Evolutionary conservation across 1,140 invertebrate genomes (phyloP).

Genomic region (Tachypleus tridentatus): DNA sequence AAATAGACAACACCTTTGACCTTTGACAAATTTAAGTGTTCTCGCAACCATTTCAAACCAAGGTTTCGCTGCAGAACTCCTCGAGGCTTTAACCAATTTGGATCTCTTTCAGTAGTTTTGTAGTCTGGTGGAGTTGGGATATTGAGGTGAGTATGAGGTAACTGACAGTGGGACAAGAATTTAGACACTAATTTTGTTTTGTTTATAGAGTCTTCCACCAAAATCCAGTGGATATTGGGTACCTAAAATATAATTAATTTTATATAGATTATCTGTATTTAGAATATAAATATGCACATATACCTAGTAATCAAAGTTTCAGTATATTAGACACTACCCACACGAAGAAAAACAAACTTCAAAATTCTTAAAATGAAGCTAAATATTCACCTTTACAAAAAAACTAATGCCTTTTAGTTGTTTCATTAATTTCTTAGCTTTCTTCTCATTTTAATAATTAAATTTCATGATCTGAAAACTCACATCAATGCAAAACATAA

Average conservation of each 20-base stretch:
- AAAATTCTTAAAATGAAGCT: too few relatives aligned
- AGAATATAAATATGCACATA: too few relatives aligned
- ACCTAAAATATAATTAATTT: not conserved
- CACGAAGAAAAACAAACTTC: too few relatives aligned
- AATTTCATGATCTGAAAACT: too few relatives aligned
- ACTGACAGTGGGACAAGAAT: constrained; percentile 55
- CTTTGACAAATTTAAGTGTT: constrained; percentile 42
- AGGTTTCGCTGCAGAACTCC: constrained; percentile 90
- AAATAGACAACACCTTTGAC: constrained; percentile 82
- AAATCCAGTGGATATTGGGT: constrained; percentile 87
- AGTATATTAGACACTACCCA: too few relatives aligned
- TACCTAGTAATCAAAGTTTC: too few relatives aligned
- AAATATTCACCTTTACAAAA: too few relatives aligned
- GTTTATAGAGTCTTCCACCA: constrained; percentile 72
- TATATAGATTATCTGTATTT: too few relatives aligned
- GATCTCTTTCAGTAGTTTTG: constrained; percentile 55
- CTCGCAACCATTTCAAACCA: constrained; percentile 72
- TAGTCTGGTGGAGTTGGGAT: constrained; percentile 53
- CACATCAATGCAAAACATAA: too few relatives aligned
- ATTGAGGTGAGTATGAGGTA: constrained; percentile 66
- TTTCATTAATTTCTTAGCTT: too few relatives aligned
- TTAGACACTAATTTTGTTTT: constrained; percentile 66
- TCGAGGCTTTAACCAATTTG: constrained; percentile 78
- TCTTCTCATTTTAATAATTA: too few relatives aligned
- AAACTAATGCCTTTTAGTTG: too few relatives aligned